A percentile compares a stretch with the other conserved stretches of the same genome.
Evolutionary conservation across 2,797 vertebrate genomes (phyloP).

Genomic region (Halcyon leucocephala): DNA sequence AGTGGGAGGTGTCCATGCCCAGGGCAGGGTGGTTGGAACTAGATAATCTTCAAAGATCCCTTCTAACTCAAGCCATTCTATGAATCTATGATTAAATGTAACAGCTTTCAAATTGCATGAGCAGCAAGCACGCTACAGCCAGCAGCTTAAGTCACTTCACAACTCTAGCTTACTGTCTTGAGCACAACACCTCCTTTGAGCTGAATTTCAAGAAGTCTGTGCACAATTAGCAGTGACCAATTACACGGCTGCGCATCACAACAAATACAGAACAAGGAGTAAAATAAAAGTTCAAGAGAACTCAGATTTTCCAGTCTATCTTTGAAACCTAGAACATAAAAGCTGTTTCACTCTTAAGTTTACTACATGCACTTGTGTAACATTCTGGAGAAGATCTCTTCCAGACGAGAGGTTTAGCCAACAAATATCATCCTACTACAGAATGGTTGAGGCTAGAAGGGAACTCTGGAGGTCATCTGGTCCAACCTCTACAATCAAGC

Average conservation of each 20-base stretch:
- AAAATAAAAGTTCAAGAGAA: neutral
- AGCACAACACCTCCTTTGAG: neutral
- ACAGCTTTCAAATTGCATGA: neutral
- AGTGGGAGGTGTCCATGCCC: too few relatives aligned
- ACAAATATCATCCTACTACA: neutral
- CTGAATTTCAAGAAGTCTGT: neutral
- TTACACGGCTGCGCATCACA: neutral
- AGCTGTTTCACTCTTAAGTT: neutral
- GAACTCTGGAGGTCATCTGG: neutral
- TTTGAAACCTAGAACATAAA: neutral
- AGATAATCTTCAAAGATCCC: too few relatives aligned
- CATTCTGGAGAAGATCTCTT: neutral
- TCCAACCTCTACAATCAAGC: neutral
- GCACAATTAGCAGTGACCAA: neutral
- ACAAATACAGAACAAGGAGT: neutral
- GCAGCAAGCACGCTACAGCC: neutral
- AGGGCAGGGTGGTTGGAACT: too few relatives aligned
- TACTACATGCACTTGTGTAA: rapidly evolving
- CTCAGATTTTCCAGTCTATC: neutral
- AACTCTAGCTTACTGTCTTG: neutral
- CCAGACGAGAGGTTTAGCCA: neutral
- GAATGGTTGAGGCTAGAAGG: neutral
- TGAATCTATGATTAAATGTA: too few relatives aligned
- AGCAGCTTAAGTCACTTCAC: neutral
- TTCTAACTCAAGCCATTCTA: too few relatives aligned